Base-by-base conservation (phyloP, 1,140 invertebrate species). In the Caenorhabditis inopinata region DNA sequence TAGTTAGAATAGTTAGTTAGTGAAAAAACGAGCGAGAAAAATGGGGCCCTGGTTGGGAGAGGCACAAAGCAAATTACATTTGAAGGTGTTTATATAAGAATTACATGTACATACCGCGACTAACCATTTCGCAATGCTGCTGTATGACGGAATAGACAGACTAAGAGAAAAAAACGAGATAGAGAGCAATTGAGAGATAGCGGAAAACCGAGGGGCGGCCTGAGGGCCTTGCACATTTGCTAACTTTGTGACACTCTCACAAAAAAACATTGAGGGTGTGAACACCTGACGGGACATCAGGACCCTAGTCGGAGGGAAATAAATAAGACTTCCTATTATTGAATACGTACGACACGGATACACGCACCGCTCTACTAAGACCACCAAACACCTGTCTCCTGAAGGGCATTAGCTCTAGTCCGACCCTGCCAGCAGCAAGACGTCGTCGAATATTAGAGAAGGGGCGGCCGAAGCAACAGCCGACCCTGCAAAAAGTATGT, bases 81-180 rank as follows among this genome's bases (percentile, higher is more conserved):
- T 38, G 58, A 68, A 68, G 58, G 58, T 68, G 32, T 68, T 68
- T 68, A 68, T 68, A 68, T 68, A 68, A 42, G 58, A 68, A 68
- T 68, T 68, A 68, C 58, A 68, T 68, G 58, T 68, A 68, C 32
- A 35, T 68, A 42, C 58, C 27, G 27, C 51, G 51, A 58, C 51
- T 58, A 68, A 68, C 29, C 38, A 68, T 68, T 68, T 68, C 58
- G 58, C 58, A 68, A 68, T 68, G 21, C 58, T 68, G 23, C 38
- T 68, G 58, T 68, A 68, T 38, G 58, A 68, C 38, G 58, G 58
- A 68, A 68, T 32, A 68, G 58, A 25, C 32, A 42, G 58, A 68
- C 16, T 21, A 32, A 68, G 32, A 68, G 53, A 62, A 62, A 68
- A 68, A 68, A 68, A 35, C 58, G 58, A 68, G 58, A 68, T 68